A percentile compares a stretch with the other conserved stretches of the same genome.
phyloP scores from a whole-genome alignment of 1,140 invertebrate species.

The Cyclargus thomasi region DNA sequence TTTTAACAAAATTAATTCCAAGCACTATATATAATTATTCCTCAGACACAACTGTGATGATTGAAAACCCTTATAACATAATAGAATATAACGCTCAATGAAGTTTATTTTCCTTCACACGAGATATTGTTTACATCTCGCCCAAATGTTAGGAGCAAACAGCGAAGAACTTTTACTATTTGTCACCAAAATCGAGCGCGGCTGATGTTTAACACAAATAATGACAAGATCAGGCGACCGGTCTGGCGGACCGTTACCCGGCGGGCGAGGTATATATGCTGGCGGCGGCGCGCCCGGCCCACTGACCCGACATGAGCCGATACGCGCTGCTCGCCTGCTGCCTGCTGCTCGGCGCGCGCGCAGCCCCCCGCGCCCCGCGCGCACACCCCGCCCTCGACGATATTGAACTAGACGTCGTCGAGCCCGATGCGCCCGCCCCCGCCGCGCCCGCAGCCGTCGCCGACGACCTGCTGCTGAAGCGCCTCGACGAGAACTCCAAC shows the following conservation, averaged over 20 bases:
- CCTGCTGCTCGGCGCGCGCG: slow-evolving; percentile 38
- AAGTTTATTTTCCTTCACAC: not conserved
- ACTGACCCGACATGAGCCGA: slow-evolving; percentile 53
- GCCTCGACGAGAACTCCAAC: slow-evolving; percentile 40
- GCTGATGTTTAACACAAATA: slow-evolving; percentile 50
- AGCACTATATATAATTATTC: too few species aligned
- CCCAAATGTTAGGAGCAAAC: not conserved
- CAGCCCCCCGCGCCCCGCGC: slow-evolving; percentile 40
- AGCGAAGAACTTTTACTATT: slow-evolving; percentile 9
- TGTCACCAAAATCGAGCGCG: slow-evolving; percentile 20
- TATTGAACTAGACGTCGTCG: slow-evolving; percentile 37
- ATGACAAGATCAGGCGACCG: slow-evolving; percentile 57
- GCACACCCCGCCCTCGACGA: slow-evolving; percentile 34
- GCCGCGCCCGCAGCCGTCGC: slow-evolving; percentile 44
- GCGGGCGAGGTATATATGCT: slow-evolving; percentile 45
- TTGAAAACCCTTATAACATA: too few species aligned
- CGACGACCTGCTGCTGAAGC: slow-evolving; percentile 35
- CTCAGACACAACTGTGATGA: too few species aligned
- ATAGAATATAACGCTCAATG: too few species aligned
- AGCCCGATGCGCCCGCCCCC: slow-evolving; percentile 38
- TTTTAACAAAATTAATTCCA: too few species aligned
- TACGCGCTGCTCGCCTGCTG: slow-evolving; percentile 43
- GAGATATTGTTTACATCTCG: not conserved
- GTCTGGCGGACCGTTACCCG: slow-evolving; percentile 49
- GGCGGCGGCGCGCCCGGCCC: slow-evolving; percentile 30